Evolutionary conservation across 2,888 invertebrate species (phyloP).

Genomic region (Chloroclysta siterata): DNA sequence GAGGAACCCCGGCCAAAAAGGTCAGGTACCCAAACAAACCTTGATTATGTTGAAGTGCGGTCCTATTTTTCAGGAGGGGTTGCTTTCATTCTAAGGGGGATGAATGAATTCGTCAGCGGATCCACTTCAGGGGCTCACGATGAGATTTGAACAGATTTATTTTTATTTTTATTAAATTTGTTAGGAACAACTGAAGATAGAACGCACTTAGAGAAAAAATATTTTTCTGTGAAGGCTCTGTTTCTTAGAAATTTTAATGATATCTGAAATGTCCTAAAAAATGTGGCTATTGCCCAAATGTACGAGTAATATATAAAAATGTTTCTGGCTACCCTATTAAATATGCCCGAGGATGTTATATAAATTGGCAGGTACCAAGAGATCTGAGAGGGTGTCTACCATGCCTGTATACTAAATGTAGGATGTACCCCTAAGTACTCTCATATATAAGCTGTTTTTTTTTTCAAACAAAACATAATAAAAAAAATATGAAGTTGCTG

Average conservation of each 20-base stretch:
- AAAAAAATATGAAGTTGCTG: too few species aligned
- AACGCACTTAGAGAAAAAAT: not conserved
- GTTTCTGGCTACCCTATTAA: too few species aligned
- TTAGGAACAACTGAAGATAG: constrained; percentile 2
- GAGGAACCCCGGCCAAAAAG: constrained; percentile 15
- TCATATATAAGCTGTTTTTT: too few species aligned
- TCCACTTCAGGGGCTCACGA: constrained; percentile 7
- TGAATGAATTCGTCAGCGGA: constrained; percentile 23
- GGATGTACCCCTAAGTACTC: too few species aligned
- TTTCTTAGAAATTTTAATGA: not conserved
- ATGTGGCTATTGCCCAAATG: too few species aligned
- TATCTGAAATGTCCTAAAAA: too few species aligned
- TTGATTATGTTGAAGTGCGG: constrained; percentile 22
- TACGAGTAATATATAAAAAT: too few species aligned
- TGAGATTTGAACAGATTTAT: constrained; percentile 16
- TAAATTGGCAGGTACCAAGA: too few species aligned
- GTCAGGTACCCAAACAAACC: constrained; percentile 25
- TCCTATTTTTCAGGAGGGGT: constrained; percentile 6
- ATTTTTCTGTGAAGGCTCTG: not conserved
- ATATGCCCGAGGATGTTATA: too few species aligned
- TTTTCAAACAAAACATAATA: too few species aligned
- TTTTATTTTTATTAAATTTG: constrained; percentile 8
- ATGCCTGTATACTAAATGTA: too few species aligned
- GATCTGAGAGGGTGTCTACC: too few species aligned
- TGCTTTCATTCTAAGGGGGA: constrained; percentile 9